Percentiles rank a stretch among this genome's conserved stretches.
Conservation (phyloP, 2,797 vertebrate species). For the Betta splendens region DNA sequence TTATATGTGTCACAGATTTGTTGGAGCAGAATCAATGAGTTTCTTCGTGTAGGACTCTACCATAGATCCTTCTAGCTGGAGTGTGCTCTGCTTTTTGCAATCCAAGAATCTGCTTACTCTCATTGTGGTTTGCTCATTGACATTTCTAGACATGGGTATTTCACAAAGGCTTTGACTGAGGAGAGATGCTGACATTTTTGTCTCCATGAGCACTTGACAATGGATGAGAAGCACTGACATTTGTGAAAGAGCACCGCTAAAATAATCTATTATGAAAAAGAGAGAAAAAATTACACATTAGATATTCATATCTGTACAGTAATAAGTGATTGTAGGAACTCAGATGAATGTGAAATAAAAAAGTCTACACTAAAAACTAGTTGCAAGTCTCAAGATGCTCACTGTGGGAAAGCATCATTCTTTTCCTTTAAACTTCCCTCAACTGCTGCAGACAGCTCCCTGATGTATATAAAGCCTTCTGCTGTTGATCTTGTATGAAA, state of each 20-base stretch:
- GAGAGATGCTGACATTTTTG: conserved; percentile 76
- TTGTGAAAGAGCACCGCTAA: conserved; percentile 66
- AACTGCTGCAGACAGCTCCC: conserved; percentile 63
- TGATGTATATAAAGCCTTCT: conserved; percentile 58
- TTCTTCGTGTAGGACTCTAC: conserved; percentile 1
- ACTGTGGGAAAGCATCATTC: conserved; percentile 57
- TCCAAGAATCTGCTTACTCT: conserved; percentile 41
- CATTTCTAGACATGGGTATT: conserved; percentile 75
- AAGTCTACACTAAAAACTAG: conserved; percentile 62
- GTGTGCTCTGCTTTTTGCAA: conserved; percentile 32
- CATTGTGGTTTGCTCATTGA: conserved; percentile 67
- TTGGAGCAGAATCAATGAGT: conserved; percentile 15
- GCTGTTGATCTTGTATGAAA: conserved; percentile 70
- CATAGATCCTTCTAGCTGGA: conserved; percentile 34
- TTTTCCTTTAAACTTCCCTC: conserved; percentile 58
- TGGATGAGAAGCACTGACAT: conserved; percentile 74
- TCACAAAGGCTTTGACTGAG: conserved; percentile 66
- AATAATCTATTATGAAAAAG: conserved; percentile 57
- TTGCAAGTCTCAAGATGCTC: conserved; percentile 64
- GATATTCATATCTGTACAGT: conserved; percentile 51
- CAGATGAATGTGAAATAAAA: conserved; percentile 41
- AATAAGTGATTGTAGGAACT: conserved; percentile 56
- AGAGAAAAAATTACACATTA: conserved; percentile 60
- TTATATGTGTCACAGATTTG: conserved; percentile 24
- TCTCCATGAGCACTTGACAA: conserved; percentile 61